Evolutionary conservation across 2,888 invertebrate genomes (phyloP).

Genomic region (Meghimatium bilineatum): DNA sequence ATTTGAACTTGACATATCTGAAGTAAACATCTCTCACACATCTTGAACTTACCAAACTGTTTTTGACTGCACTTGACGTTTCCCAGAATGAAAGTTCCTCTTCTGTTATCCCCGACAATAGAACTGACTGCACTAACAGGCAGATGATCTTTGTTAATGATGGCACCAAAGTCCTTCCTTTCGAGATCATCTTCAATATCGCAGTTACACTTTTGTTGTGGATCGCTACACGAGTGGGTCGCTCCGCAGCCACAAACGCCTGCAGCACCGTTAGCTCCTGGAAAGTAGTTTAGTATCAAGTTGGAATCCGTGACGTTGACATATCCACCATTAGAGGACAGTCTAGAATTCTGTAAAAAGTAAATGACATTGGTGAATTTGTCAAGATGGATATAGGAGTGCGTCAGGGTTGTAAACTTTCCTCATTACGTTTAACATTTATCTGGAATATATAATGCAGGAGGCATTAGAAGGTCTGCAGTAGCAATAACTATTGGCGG

Average conservation of each 20-base stretch:
- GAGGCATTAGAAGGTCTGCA: too few species aligned
- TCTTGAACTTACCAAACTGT: slow-evolving; percentile 64
- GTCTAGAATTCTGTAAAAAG: slow-evolving; percentile 41
- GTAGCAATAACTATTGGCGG: too few species aligned
- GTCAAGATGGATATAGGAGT: too few species aligned
- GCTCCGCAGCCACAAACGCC: slow-evolving; percentile 67
- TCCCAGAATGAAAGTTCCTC: slow-evolving; percentile 53
- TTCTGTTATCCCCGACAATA: slow-evolving; percentile 45
- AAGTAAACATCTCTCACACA: too few species aligned
- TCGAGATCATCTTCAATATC: slow-evolving; percentile 60
- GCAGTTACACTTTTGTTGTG: slow-evolving; percentile 65
- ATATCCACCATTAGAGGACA: slow-evolving; percentile 26
- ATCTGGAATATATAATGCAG: too few species aligned
- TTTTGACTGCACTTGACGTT: slow-evolving; percentile 60
- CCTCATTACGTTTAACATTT: too few species aligned
- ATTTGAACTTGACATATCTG: too few species aligned
- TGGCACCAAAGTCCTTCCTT: slow-evolving; percentile 64
- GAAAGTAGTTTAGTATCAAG: slow-evolving; percentile 42
- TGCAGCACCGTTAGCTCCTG: slow-evolving; percentile 39
- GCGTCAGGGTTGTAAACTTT: too few species aligned
- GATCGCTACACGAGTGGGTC: slow-evolving; percentile 57
- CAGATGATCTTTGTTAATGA: slow-evolving; percentile 61
- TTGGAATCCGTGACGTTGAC: slow-evolving; percentile 36
- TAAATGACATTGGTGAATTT: too few species aligned
- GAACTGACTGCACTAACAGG: slow-evolving; percentile 61